Evolutionary conservation across 2,113 vertebrate species (phyloP), one percentile per base, ranked within the genome.

Genomic region (Gasterosteus nipponicus): DNA sequence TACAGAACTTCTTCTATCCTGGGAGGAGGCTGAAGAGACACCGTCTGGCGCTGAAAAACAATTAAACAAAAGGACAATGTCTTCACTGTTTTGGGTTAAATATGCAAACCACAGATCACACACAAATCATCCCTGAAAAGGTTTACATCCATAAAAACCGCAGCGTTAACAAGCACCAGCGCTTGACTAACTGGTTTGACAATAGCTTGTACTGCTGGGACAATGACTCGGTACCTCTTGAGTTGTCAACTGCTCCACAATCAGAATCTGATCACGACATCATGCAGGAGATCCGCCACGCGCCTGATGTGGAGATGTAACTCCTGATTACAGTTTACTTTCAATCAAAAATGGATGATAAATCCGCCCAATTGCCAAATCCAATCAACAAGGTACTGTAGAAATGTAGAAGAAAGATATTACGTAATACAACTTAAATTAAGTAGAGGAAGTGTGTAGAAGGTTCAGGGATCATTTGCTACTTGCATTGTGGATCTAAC

Each of bases 1-100:
- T 98, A 99, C 4, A 98, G 89, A 46, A 91, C 86, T 86, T 98
- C 97, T 69, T 96, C 94, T 58, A 97, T 80, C 83, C 89, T 96
- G 1, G 94, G 91, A 73, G 96, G 81, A 10, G 97, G 93, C 86
- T 95, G 93, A 71, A 98, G 93, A 54, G 95, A 96, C 92, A 99
- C 95, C 2, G 96, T 96, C 69, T 99, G 97, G 86, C 93, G 92
- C 98, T 99, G 75, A 46, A 46, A 74, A 54, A 69, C 1, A 59
- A 69, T 38, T 84, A 7, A 82, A 75, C 31, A 77, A 0, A 0
- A 16, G 53, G 16, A 88, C 84, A 81, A 82, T 69, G 84, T 73
- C 9, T 4, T 22, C 59, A 85, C 69, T 86, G 83, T 86, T 61
- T 86, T 3, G 22, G 1, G 39, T n/a, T 35, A 42, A 63, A 53